These are phyloP conservation scores for Chloroceryle amazona DNA, from an alignment of 2,797 vertebrate species.

Conservation along the genomic window DNA sequence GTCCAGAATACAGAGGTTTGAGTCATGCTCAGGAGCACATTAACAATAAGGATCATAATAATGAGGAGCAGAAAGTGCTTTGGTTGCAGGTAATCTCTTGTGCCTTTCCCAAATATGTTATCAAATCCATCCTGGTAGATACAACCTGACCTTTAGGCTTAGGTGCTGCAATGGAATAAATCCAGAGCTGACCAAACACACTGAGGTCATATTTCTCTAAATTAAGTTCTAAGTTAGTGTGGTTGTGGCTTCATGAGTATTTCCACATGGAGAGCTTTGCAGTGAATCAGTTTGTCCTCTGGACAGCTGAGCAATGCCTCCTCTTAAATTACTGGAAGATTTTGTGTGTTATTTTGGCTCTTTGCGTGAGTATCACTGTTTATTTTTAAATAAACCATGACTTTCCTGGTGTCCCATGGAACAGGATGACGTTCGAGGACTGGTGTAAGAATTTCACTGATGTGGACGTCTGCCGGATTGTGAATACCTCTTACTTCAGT, in stretches of 20 bases:
- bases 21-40: not conserved
- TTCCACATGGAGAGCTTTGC: not conserved
- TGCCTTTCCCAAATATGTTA: not conserved
- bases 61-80: not conserved
- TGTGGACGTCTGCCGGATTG: conserved; percentile 88
- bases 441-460: conserved; percentile 93
- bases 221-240: not conserved
- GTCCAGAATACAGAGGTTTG: not conserved
- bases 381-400: not conserved
- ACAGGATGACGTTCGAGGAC: conserved; percentile 93
- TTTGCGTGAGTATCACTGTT: not conserved
- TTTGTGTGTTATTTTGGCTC: not conserved
- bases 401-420: not conserved
- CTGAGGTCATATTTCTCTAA: not conserved
- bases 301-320: not conserved
- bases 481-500: conserved; percentile 90
- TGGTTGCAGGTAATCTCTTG: not conserved
- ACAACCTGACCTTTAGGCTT: not conserved
- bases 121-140: not conserved
- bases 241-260: not conserved
- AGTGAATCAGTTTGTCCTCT: not conserved
- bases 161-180: not conserved
- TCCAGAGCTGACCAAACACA: not conserved
- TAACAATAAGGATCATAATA: not conserved
- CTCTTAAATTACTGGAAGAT: not conserved